phyloP scores from a whole-genome alignment of 1,140 invertebrate genomes.

The Cepaea nemoralis region DNA sequence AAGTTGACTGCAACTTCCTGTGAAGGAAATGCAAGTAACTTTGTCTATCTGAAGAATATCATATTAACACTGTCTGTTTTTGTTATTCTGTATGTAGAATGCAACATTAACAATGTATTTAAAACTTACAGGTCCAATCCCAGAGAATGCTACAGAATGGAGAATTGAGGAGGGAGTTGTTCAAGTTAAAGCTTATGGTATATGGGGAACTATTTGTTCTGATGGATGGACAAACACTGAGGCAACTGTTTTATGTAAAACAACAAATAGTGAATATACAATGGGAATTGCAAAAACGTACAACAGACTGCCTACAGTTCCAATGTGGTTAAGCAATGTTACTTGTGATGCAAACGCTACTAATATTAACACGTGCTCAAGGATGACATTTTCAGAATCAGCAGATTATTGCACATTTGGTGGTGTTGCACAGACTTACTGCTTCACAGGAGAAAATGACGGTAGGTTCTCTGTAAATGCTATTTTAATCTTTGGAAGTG shows the following conservation, averaged over 20 bases:
- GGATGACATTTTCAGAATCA: not conserved
- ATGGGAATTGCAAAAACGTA: not conserved
- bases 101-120: too few relatives aligned
- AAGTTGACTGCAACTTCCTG: too few relatives aligned
- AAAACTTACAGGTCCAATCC: not conserved
- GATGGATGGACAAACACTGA: not conserved
- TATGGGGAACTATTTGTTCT: not conserved
- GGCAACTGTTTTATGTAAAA: not conserved
- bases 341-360: not conserved
- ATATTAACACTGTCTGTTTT: too few relatives aligned
- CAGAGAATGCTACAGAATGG: conserved; percentile 9
- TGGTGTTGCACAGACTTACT: not conserved
- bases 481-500: too few relatives aligned
- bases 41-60: too few relatives aligned
- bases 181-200: not conserved
- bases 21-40: too few relatives aligned
- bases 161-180: not conserved
- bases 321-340: not conserved
- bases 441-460: conserved; percentile 2
- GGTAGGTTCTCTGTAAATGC: not conserved
- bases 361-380: not conserved
- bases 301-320: not conserved
- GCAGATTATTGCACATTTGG: not conserved
- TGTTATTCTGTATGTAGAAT: too few relatives aligned
- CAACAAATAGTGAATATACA: not conserved